Base-by-base conservation (phyloP, 92 coral and sea anemone genomes). In the Virgularia gustaviana region DNA sequence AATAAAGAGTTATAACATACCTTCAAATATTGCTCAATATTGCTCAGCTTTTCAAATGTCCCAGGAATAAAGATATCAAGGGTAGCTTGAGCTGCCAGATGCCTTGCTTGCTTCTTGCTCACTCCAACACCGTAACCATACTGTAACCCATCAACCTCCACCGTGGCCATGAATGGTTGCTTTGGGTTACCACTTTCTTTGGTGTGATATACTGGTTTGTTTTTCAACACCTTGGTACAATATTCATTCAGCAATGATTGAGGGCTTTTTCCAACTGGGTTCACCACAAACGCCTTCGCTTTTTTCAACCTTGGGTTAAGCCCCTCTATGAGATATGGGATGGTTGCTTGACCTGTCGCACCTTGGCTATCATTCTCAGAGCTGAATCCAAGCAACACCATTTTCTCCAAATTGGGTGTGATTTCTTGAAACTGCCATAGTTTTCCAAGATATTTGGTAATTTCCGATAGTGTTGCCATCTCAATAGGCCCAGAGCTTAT, bases 161-260 rank as follows among this genome's bases (percentile, higher is more conserved):
- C 96, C 36, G 87, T 89, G 8, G 94, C 88, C 76, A 89, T 35
- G 62, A 94, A 94, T 16, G 99, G 99, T 16, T 82, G 71, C 12
- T 81, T 71, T 0, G 90, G 41, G 70, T 63, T 83, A n/a, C 84
- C 94, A 55, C 99, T 83, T 73, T 94, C 99, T 38, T 72, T 70
- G 35, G 65, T 55, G 47, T 73, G 63, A 71, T 94, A 94, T 49
- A 64, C 86, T 1, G 99, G 99, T 36, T 89, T 94, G 8, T 75
- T 60, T 60, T 94, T 89, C 43, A 89, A 54, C 18, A 70, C 77
- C 13, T 83, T 84, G 55, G 85, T 87, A 38, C 90, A 86, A 52
- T 94, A 89, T 57, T 94, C 99, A 70, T 94, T 96, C 16, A 94
- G 81, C 23, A 94, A 77, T 4, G 99, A 91, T 36, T 83, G 88